Base-by-base conservation (phyloP, 2,797 vertebrate genomes). In the Halcyon chelicuti region DNA sequence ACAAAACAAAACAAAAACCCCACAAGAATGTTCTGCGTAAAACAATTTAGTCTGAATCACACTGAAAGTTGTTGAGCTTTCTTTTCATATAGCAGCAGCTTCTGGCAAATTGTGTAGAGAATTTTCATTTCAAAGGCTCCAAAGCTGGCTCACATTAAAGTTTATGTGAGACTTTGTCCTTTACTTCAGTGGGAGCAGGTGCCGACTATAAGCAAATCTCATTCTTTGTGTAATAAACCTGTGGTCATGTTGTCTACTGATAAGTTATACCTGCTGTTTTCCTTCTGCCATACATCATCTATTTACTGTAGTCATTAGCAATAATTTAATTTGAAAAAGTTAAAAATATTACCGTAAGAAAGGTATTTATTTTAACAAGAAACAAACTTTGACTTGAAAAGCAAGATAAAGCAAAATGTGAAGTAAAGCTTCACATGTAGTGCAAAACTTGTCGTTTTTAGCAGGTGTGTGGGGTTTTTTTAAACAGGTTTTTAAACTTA, bases 251-350 rank as follows among this genome's bases (percentile, higher is more conserved):
- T 93, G 73, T 95, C 94, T 86, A 92, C 90, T 96, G 95, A 89
- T 95, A 85, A 81, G 71, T 96, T 84, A 92, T 86, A 93, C 73
- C 95, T 98, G 97, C 97, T 96, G 67, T 97, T 98, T 98, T 98
- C 97, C 98, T 98, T 98, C 97, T 94, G 71, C 94, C 85, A 0
- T 97, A 97, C 95, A 94, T 97, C 91, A 80, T 95, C 92, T 96
- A 94, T 97, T 97, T 96, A 95, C 85, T 92, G 72, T 95, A 96
- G 87, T 85, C 77, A 67, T 93, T 93, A 89, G 79, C 61, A 65
- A 71, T 79, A 96, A 96, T 82, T 89, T 95, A 88, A 94, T 96
- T 93, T 95, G 93, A 92, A 95, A 91, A 89, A 66, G 68, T 90
- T 93, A 57, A 88, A 90, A 95, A 82, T 85, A 83, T 89, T 91